Evolutionary conservation across 2,797 vertebrate species (phyloP), one percentile per base, ranked within the genome.

Genomic region (Crenichthys baileyi): DNA sequence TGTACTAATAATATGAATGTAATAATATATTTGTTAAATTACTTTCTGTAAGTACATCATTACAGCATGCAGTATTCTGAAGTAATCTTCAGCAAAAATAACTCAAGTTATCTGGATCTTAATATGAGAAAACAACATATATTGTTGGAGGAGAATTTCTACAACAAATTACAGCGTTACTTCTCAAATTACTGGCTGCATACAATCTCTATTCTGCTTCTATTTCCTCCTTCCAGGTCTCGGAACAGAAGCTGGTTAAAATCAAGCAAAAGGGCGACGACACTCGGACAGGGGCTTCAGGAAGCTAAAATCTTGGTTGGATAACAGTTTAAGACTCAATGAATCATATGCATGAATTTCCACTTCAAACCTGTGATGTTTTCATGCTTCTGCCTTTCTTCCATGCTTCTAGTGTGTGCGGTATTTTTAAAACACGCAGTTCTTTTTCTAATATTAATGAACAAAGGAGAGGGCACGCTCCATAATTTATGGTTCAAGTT

Each of bases 221-320:
- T 22, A 26, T 44, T 70, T 46, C 12, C 3, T 16, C 39, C 22
- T 26, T 70, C 24, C n/a, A 26, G 67, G 63, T 8, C 36, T 22
- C 63, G 5, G 63, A 67, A 44, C 5, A 13, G 11, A 68, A 68
- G 65, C 22, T 24, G 39, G 39, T 68, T n/a, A 22, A 70, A 70
- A 87, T 86, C 83, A 26, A 36, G 22, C 48, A 61, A 73, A 72
- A 82, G 67, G 67, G 44, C n/a, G 3, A n/a, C 48, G 73, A 78
- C 50, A 53, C 65, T 79, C 39, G 12, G 74, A 58, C 22, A 0
- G 22, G 29, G 61, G 55, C 26, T 83, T 80, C 71, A 70, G 78
- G 76, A 70, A 78, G 22, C 12, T 11, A 36, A 72, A 79, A 51
- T 50, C 55, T 48, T 44, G 9, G 53, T 70, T 24, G 58, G 13